phyloP scores from a whole-genome alignment of 1,140 invertebrate genomes.

The Zaprionus ornatus region DNA sequence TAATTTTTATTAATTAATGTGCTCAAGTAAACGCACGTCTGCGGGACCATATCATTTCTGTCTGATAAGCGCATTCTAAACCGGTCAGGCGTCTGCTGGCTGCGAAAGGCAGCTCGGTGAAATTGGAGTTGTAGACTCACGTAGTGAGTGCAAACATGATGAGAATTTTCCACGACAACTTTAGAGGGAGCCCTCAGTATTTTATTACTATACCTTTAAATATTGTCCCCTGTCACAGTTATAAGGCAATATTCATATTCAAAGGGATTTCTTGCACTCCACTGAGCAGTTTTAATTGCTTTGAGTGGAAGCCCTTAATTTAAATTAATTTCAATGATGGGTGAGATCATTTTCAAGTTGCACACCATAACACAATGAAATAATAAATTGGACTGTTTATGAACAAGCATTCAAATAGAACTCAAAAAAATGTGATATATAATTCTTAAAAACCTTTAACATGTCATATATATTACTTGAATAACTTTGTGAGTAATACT shows the following conservation, averaged over 20 bases:
- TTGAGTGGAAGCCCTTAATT: not conserved
- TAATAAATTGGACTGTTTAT: not conserved
- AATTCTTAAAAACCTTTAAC: no score
- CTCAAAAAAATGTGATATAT: no score
- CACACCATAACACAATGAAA: not conserved
- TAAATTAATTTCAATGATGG: not conserved
- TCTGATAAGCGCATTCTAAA: not conserved
- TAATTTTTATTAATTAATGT: slow-evolving; percentile 33
- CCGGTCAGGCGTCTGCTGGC: not conserved
- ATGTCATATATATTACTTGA: no score
- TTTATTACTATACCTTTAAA: not conserved
- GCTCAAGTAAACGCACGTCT: not conserved
- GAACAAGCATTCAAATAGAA: no score
- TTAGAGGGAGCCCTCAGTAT: not conserved
- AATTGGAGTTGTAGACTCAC: not conserved
- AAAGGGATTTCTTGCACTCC: not conserved
- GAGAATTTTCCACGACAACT: not conserved
- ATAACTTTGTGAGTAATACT: not conserved
- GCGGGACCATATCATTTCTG: not conserved
- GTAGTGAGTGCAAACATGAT: not conserved
- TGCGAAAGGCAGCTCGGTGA: not conserved
- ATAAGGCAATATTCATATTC: not conserved
- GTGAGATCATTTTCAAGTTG: not conserved
- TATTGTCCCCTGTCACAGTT: not conserved
- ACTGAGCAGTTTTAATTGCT: not conserved